A percentile compares a stretch with the other conserved stretches of the same genome.
phyloP scores from a whole-genome alignment of 1,140 invertebrate genomes.

The Chionoecetes opilio region DNA sequence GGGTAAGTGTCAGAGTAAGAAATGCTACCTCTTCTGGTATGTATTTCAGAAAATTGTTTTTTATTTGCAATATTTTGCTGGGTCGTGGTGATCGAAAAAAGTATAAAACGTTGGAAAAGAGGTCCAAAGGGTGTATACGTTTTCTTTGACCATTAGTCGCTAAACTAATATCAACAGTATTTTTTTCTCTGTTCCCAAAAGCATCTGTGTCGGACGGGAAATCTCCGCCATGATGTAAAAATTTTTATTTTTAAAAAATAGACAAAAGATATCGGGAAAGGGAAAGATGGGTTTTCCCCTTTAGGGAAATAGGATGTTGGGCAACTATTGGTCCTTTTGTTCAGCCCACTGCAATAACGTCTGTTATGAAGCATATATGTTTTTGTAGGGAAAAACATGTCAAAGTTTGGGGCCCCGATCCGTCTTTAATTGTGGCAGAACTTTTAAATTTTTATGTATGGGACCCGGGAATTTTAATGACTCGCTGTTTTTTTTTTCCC shows the following conservation, averaged over 20 bases:
- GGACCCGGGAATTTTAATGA: too few relatives aligned
- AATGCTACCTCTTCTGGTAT: background rate
- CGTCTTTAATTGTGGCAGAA: too few relatives aligned
- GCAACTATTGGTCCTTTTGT: background rate
- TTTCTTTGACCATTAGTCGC: background rate
- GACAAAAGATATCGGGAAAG: background rate
- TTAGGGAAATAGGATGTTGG: background rate
- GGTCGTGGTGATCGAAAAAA: background rate
- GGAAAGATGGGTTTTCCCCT: conserved; percentile 14
- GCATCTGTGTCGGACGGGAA: background rate
- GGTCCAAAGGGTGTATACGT: background rate
- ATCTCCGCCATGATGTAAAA: background rate
- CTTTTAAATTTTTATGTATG: too few relatives aligned
- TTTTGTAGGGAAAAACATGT: too few relatives aligned
- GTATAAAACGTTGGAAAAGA: background rate
- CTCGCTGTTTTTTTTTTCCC: too few relatives aligned
- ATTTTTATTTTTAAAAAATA: background rate
- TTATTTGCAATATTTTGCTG: background rate
- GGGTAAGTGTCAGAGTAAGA: background rate
- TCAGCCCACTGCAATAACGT: background rate
- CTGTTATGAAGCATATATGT: background rate
- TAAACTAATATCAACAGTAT: background rate
- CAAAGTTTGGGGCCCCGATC: too few relatives aligned
- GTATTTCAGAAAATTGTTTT: background rate
- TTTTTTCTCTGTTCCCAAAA: background rate